A percentile compares a stretch with the other conserved stretches of the same genome.
These are phyloP conservation scores for Lomographa bimaculata DNA, from an alignment of 2,888 invertebrate genomes.

Conservation along the genomic window DNA sequence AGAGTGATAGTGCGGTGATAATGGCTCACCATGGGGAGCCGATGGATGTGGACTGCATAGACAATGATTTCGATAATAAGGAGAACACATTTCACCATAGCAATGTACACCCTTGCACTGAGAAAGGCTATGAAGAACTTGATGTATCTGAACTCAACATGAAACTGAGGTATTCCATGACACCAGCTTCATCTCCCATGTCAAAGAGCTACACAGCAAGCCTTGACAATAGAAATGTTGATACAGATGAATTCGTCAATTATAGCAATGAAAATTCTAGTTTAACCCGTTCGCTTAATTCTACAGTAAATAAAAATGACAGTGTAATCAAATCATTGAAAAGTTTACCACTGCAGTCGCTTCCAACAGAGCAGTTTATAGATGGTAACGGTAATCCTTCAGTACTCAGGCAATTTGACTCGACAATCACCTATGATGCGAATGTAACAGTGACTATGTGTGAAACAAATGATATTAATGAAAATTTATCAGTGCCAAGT, in stretches of 20 bases:
- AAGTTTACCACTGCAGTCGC: constrained; percentile 56
- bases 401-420: constrained; percentile 47
- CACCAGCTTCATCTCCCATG: constrained; percentile 72
- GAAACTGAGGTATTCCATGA: constrained; percentile 71
- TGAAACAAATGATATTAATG: constrained; percentile 52
- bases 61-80: constrained; percentile 73
- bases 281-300: constrained; percentile 64
- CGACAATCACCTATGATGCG: constrained; percentile 37
- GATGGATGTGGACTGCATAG: constrained; percentile 67
- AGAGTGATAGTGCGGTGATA: constrained; percentile 33
- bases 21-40: constrained; percentile 71
- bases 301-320: constrained; percentile 55
- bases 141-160: constrained; percentile 74
- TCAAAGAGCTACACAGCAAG: constrained; percentile 66
- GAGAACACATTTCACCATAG: constrained; percentile 67
- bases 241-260: constrained; percentile 48
- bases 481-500: constrained; percentile 60
- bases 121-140: constrained; percentile 73
- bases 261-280: constrained; percentile 47
- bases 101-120: constrained; percentile 65
- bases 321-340: constrained; percentile 52
- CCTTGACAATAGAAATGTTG: constrained; percentile 49
- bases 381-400: constrained; percentile 51
- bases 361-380: constrained; percentile 46
- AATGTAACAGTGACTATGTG: constrained; percentile 54